Base-by-base conservation (phyloP, 1,140 invertebrate genomes). In the Nasonia longicornis region DNA sequence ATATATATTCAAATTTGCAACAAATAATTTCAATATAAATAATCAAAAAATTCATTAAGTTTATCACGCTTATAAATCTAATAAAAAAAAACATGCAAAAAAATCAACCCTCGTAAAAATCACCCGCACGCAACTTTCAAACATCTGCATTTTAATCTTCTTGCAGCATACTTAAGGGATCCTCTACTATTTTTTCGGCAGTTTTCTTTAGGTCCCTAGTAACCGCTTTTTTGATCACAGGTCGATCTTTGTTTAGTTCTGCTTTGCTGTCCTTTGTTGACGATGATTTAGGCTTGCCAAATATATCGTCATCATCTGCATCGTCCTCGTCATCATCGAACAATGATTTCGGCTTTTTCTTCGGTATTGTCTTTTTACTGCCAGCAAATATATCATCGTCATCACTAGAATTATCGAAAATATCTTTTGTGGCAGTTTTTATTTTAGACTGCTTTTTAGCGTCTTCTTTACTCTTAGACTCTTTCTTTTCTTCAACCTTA, bases 181-280 rank as follows among this genome's bases (percentile, higher is more conserved):
- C 90, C 66, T 90, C 86, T 11, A 84, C 83, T 26, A 91, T 91
- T 26, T 87, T 88, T 73, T 90, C 87, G 7, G 87, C 89, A n/a
- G 89, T 90, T 84, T 89, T 90, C 63, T 87, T 91, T 31, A 91
- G 70, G 74, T 90, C 88, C 63, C 85, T 89, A 0, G 86, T 89
- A 7, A 89, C 76, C 2, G 87, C 45, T 81, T 89, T 91, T 75
- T 89, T 90, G 6, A 85, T 31, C 1, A 73, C 64, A 10, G 78
- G 38, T 38, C 84, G 86, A 69, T 58, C 48, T 48, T 26, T 82
- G 20, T 78, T 63, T 14, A 3, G 10, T 42, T 16, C 14, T n/a
- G 63, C 3, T 74, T 67, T 29, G 1, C 48, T 86, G 4, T 85
- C 71, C 2, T 22, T 79, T 7, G 79, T 4, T 1, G 52, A 73